Evolutionary conservation across 2,797 vertebrate species (phyloP), one percentile per base, ranked within the genome.

Genomic region (Triplophysa bombifrons): DNA sequence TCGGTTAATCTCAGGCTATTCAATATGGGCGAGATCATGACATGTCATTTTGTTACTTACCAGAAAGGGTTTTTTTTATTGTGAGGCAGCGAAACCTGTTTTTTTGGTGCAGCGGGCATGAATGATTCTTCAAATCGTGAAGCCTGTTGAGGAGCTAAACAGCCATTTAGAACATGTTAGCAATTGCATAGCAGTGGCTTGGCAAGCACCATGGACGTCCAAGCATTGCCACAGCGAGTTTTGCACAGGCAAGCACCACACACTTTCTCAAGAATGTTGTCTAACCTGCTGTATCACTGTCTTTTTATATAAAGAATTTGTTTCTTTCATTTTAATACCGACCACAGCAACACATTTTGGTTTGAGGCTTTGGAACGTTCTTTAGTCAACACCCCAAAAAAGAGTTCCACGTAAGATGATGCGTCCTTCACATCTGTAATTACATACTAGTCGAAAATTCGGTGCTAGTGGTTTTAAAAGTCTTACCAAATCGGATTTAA

Each of bases 361-460:
- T 41, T 69, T 84, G 27, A 25, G 65, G 44, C 27, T 25, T 17
- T 27, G 44, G 41, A 68, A 71, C 56, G 41, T 74, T 63, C 16
- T 60, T 38, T 20, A 44, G 25, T 63, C 50, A 78, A 51, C 56
- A 71, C 44, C 34, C 22, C 3, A 58, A 61, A 68, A 74, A 53
- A 41, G 25, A 53, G 19, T 65, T 51, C 34, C 34, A 38, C 34
- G 6, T 34, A 34, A 34, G 4, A 34, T 34, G 34, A 20, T 56
- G 48, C 34, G 38, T 16, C 4, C 56, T 34, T 44, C 25, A 44
- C 41, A 63, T 55, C 73, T 82, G 65, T 80, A 85, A 84, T 85
- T 82, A 84, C 61, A 74, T 19, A 64, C 25, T 22, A 68, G 27
- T 30, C 6, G 27, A 70, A 67, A 44, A 65, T 55, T 56, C 25